These are phyloP conservation scores for Gymnoscelis rufifasciata DNA, from an alignment of 2,888 invertebrate genomes.

Conservation along the genomic window DNA sequence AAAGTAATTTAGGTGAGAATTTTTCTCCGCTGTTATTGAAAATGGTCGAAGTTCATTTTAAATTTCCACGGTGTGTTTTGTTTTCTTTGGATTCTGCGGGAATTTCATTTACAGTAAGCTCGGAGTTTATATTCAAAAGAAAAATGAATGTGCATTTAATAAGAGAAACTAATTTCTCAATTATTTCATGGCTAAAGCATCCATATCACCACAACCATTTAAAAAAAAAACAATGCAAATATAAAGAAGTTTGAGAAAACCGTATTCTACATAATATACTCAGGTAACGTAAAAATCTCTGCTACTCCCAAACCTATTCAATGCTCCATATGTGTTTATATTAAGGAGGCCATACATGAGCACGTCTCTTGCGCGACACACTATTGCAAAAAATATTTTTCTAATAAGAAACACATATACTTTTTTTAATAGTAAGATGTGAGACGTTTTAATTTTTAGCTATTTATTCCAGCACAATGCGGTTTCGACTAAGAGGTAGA, in stretches of 20 bases:
- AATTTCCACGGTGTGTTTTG: not conserved
- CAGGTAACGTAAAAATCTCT: not conserved
- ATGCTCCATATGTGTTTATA: slow-evolving; percentile 23
- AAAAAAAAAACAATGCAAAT: too few relatives aligned
- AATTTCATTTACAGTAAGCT: not conserved
- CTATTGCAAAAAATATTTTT: too few relatives aligned
- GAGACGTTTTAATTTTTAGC: too few relatives aligned
- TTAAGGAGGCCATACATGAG: not conserved
- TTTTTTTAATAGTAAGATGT: too few relatives aligned
- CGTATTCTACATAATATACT: not conserved
- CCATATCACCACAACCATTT: too few relatives aligned
- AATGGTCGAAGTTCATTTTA: slow-evolving; percentile 17
- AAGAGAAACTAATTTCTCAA: too few relatives aligned
- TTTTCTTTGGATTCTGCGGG: not conserved
- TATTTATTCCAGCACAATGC: too few relatives aligned
- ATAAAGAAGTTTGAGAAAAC: too few relatives aligned
- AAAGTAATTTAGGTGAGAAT: slow-evolving; percentile 25
- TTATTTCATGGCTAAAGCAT: too few relatives aligned
- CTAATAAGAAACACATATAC: too few relatives aligned
- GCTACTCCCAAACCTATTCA: slow-evolving; percentile 3
- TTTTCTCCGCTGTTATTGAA: slow-evolving; percentile 17
- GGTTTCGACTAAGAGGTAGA: too few relatives aligned
- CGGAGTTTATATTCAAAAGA: not conserved
- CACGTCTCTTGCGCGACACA: too few relatives aligned
- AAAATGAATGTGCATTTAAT: not conserved